Percentiles rank a stretch among this genome's conserved stretches.
phyloP scores from a whole-genome alignment of 1,140 invertebrate species.

The Steinernema khuongi region DNA sequence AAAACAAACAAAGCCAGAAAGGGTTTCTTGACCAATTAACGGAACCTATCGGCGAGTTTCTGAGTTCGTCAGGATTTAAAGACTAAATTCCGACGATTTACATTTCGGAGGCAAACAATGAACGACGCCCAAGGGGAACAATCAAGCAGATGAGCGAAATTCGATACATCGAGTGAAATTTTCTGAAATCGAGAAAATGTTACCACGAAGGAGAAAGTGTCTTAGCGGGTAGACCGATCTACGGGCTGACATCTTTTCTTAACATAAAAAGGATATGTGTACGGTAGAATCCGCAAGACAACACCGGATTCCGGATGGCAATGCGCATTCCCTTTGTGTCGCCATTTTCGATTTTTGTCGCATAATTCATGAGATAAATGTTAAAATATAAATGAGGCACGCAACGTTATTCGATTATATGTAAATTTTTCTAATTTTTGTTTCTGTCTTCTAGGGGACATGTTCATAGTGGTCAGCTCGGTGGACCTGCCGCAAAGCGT shows the following conservation, averaged over 20 bases:
- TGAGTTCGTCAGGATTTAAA: background rate
- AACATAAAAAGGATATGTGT: slow-evolving; percentile 1
- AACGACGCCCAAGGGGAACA: background rate
- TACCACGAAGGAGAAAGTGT: background rate
- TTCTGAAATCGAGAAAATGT: background rate
- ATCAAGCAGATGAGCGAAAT: slow-evolving; percentile 7
- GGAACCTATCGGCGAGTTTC: background rate
- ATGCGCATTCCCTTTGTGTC: slow-evolving; percentile 4
- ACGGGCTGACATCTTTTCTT: background rate
- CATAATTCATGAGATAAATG: background rate
- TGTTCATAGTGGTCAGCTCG: slow-evolving; percentile 38
- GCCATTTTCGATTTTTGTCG: background rate
- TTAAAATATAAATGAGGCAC: slow-evolving; percentile 13
- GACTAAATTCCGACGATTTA: background rate
- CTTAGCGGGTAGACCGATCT: background rate
- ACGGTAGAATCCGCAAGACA: too few species aligned
- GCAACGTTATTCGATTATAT: background rate
- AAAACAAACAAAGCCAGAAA: background rate
- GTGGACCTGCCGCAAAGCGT: slow-evolving; percentile 35
- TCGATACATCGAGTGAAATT: background rate
- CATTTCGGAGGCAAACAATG: background rate
- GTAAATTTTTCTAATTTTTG: background rate
- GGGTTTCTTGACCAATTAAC: background rate
- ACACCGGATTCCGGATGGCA: too few species aligned
- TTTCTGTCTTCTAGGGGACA: slow-evolving; percentile 39